Base-by-base conservation (phyloP, 53 echinoderm and acorn worm genomes). In the Patiria pectinifera region DNA sequence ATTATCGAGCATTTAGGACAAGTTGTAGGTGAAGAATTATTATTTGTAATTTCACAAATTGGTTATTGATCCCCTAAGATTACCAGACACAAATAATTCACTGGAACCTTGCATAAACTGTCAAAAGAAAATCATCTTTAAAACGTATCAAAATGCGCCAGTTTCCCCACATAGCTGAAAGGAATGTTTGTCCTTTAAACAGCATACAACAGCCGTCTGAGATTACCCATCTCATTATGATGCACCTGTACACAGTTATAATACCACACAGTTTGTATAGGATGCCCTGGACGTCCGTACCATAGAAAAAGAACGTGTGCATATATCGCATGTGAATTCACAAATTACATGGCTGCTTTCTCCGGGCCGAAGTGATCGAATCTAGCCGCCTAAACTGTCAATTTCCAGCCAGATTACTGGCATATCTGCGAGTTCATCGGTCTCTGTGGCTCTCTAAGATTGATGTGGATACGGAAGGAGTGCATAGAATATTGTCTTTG, bases 191-290 rank as follows among this genome's bases (percentile, higher is more conserved):
- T 2, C 1, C 11, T 53, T 58, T 82, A 0, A 59, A 85, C 8
- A 48, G 70, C 79, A 90, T 49, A 21, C n/a, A 90, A 90, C 69
- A 81, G 90, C 90, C 90, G 90, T 90, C 81, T n/a, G 81, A 80
- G 23, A 90, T 90, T 69, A 48, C 81, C 90, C 80, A 69, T 90
- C 90, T 90, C 90, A 90, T 90, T 90, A 90, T 90, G 90, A 90
- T 90, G 90, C 90, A 90, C 90, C 90, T 90, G 90, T 90, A 90
- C 90, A 90, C 90, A 82, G 90, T 90, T 90, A 90, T 81, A 90
- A 80, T 81, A 90, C 90, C 90, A 90, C 90, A 90, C 90, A 80
- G 80, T 90, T 90, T 90, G 90, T 81, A 81, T 90, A 90, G 90
- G 90, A 90, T 90, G 90, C 90, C 90, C 90, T 90, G 90, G 90